These are phyloP conservation scores for Elymnias hypermnestra DNA, from an alignment of 1,140 invertebrate genomes.

Conservation along the genomic window DNA sequence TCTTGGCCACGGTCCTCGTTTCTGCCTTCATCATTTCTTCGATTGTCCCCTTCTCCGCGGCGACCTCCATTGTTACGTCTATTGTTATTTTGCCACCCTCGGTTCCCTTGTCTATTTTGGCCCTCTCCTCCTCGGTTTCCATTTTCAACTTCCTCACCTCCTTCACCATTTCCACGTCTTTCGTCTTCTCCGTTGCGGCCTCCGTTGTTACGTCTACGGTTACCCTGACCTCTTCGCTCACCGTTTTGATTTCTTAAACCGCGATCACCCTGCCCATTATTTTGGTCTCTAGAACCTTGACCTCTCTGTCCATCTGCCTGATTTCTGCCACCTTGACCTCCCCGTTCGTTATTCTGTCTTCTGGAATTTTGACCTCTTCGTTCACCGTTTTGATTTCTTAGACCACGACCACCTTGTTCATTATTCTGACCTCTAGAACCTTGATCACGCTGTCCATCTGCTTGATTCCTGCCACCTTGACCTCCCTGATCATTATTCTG, in stretches of 20 bases:
- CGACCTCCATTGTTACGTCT: not conserved
- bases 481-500: not conserved
- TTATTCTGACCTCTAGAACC: not conserved
- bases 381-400: not conserved
- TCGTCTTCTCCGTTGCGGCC: conserved; percentile 1
- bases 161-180: not conserved
- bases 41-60: not conserved
- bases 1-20: not conserved
- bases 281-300: not conserved
- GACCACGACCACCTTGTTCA: not conserved
- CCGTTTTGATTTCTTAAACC: not conserved
- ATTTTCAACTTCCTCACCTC: not conserved
- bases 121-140: not conserved
- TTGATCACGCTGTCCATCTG: not conserved
- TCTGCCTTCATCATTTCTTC: no score
- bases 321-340: conserved; percentile 1
- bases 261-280: not conserved
- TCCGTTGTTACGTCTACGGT: no score
- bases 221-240: no score
- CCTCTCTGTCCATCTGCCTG: not conserved
- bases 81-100: not conserved
- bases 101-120: not conserved
- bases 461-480: not conserved
- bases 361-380: no score
- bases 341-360: no score